Evolutionary conservation across 2,113 vertebrate genomes (phyloP).

Genomic region (Pseudopipra pipra): DNA sequence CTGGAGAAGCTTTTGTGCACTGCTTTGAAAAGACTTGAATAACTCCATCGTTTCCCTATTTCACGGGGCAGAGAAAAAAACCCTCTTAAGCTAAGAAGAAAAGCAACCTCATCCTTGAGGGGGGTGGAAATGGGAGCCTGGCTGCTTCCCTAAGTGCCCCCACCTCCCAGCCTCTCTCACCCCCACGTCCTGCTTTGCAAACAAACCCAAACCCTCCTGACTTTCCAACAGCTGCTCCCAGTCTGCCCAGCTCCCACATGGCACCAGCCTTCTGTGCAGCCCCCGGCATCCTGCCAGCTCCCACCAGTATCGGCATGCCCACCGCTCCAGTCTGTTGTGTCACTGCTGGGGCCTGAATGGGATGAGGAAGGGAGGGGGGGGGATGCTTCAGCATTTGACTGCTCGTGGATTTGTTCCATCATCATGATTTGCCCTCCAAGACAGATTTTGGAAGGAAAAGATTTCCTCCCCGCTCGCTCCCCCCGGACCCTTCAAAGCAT

Average conservation of each 20-base stretch:
- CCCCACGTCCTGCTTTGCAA: neutral
- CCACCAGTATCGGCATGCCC: neutral
- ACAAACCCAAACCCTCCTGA: neutral
- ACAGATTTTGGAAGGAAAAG: neutral
- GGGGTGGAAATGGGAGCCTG: neutral
- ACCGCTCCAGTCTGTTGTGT: accelerated
- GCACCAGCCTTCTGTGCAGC: neutral
- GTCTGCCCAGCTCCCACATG: neutral
- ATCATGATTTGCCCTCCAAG: neutral
- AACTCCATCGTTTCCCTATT: neutral
- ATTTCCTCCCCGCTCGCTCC: accelerated
- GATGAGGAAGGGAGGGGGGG: accelerated
- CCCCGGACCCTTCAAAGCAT: neutral
- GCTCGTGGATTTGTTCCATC: neutral
- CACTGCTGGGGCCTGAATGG: neutral
- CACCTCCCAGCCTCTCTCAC: neutral
- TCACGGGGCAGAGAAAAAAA: neutral
- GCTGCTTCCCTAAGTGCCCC: neutral
- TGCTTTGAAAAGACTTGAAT: slow-evolving; percentile 5
- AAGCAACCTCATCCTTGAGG: neutral
- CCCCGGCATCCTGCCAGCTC: neutral
- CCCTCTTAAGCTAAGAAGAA: neutral
- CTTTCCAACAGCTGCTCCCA: slow-evolving; percentile 11
- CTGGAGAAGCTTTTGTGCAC: neutral
- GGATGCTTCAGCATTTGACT: neutral